A percentile compares a stretch with the other conserved stretches of the same genome.
phyloP scores from a whole-genome alignment of 2,113 vertebrate species.

The Forbesichthys papilliferus region DNA sequence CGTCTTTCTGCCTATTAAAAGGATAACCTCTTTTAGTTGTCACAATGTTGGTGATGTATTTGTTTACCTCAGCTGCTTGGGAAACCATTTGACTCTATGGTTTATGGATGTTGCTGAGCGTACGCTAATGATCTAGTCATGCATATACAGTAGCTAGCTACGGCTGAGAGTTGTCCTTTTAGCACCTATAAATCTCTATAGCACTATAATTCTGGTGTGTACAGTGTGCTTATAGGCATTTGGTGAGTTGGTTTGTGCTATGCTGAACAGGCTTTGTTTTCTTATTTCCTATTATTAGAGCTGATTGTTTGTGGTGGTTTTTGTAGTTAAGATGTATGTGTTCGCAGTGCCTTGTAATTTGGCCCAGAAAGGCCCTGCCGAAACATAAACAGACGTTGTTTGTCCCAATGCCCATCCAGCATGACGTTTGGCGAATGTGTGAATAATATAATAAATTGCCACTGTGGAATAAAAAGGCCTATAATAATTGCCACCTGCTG shows the following conservation, averaged over 20 bases:
- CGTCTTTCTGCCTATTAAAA: not conserved
- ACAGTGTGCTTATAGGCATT: too few relatives aligned
- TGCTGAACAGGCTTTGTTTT: not conserved
- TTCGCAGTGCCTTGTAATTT: not conserved
- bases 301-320: not conserved
- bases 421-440: too few relatives aligned
- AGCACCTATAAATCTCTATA: too few relatives aligned
- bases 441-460: not conserved
- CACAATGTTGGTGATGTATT: constrained; percentile 1
- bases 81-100: constrained; percentile 6
- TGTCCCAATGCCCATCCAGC: too few relatives aligned
- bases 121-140: too few relatives aligned
- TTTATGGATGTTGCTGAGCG: constrained; percentile 26
- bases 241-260: too few relatives aligned
- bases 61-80: constrained; percentile 34
- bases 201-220: too few relatives aligned
- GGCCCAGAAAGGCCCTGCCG: not conserved
- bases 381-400: not conserved
- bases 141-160: too few relatives aligned
- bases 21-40: constrained; percentile 15
- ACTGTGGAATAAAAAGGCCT: not conserved
- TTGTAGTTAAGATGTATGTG: not conserved
- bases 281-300: not conserved
- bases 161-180: too few relatives aligned
- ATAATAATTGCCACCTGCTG: not conserved